Evolutionary conservation across 1,140 invertebrate genomes (phyloP).

Genomic region (Calosoma granatense): DNA sequence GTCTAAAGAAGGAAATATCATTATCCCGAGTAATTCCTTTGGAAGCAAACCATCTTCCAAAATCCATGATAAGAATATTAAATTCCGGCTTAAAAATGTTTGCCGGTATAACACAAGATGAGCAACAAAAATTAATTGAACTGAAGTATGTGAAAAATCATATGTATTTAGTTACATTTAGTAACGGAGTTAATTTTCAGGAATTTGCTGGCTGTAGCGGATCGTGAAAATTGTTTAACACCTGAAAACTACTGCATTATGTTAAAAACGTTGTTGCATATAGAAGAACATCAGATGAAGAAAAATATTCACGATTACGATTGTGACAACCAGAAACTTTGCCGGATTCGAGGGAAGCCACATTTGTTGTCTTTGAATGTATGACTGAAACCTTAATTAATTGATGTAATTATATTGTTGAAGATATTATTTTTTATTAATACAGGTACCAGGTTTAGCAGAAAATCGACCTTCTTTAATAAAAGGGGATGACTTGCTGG

Average conservation of each 20-base stretch:
- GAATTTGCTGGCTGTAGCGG: background rate
- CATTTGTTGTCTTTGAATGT: background rate
- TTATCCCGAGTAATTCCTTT: background rate
- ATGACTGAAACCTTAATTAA: constrained; percentile 11
- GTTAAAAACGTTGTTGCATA: constrained; percentile 57
- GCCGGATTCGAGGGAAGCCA: constrained; percentile 2
- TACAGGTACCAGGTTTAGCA: constrained; percentile 64
- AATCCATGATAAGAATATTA: background rate
- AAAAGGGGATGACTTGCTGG: constrained; percentile 58
- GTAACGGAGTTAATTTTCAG: too few species aligned
- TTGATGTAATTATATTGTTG: too few species aligned
- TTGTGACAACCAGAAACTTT: constrained; percentile 27
- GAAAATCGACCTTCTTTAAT: constrained; percentile 77
- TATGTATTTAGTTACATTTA: too few species aligned
- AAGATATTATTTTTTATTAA: constrained; percentile 12
- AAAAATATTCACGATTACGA: constrained; percentile 57
- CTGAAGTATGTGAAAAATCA: too few species aligned
- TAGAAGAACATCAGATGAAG: constrained; percentile 62
- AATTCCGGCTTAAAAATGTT: background rate
- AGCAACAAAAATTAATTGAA: too few species aligned
- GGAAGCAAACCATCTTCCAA: background rate
- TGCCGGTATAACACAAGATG: background rate
- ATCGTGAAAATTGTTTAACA: constrained; percentile 10
- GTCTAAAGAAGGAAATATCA: too few species aligned
- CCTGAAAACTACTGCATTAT: constrained; percentile 42